Percentiles rank a stretch among this genome's conserved stretches.
phyloP scores from a whole-genome alignment of 2,797 vertebrate genomes.

The Coccyzus lansbergi region DNA sequence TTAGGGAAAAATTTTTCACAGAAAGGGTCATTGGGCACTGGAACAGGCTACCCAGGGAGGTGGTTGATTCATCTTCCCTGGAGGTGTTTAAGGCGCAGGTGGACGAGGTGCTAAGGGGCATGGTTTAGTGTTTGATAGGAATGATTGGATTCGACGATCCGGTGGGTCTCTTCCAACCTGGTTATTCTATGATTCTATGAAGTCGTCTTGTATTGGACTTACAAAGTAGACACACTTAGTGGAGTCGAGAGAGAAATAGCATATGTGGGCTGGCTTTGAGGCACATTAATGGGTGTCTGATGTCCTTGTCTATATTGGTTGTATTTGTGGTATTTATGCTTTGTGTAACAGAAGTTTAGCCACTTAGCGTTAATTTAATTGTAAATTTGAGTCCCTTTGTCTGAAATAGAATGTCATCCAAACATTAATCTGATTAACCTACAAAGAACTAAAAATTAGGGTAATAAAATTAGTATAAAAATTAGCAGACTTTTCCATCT shows the following conservation, averaged over 20 bases:
- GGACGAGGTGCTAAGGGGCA: no score
- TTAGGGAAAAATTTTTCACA: no score
- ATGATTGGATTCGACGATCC: no score
- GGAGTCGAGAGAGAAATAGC: neutral
- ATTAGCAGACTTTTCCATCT: neutral
- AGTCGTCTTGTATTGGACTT: rapidly evolving
- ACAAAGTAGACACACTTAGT: neutral
- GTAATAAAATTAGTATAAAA: neutral
- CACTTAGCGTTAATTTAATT: neutral
- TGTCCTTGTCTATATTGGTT: neutral
- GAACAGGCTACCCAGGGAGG: no score
- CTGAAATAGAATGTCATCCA: neutral
- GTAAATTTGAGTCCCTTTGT: neutral
- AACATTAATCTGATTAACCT: neutral
- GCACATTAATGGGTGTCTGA: rapidly evolving
- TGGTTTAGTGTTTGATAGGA: no score
- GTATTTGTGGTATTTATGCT: neutral
- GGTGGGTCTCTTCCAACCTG: no score
- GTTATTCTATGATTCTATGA: no score
- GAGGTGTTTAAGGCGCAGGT: no score
- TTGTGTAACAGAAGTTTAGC: neutral
- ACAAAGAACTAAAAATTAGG: neutral
- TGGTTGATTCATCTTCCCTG: no score
- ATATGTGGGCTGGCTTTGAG: neutral
- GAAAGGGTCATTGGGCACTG: no score